Percentiles rank a stretch among this genome's conserved stretches.
phyloP scores from a whole-genome alignment of 2,797 vertebrate genomes.

The Bovichtus variegatus region DNA sequence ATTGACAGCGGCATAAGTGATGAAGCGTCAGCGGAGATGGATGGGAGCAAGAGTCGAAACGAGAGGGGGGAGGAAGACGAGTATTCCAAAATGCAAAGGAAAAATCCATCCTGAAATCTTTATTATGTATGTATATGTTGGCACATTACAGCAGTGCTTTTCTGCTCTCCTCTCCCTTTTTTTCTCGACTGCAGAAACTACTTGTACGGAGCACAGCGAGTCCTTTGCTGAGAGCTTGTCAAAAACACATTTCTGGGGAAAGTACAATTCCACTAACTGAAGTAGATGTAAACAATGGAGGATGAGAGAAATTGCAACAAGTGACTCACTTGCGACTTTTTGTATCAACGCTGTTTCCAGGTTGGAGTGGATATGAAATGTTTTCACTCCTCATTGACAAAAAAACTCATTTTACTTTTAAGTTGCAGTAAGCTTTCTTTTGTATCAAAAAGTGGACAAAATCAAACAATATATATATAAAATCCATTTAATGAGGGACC shows the following conservation, averaged over 20 bases:
- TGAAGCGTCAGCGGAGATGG: conserved; percentile 56
- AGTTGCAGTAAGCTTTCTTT: not conserved
- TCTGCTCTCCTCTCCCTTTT: conserved; percentile 8
- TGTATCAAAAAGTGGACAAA: not conserved
- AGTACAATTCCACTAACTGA: conserved; percentile 5
- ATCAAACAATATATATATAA: not conserved
- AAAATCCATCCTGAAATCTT: not conserved
- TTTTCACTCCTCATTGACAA: not conserved
- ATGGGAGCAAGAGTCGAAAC: conserved; percentile 39
- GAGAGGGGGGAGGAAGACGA: conserved; percentile 30
- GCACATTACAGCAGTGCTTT: conserved; percentile 1
- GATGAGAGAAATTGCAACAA: conserved; percentile 5
- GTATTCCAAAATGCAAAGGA: conserved; percentile 7
- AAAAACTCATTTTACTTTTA: not conserved
- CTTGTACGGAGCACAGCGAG: conserved; percentile 25
- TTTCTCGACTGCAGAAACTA: conserved; percentile 4
- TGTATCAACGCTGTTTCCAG: conserved; percentile 16
- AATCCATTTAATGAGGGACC: not conserved
- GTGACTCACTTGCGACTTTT: not conserved
- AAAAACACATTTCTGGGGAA: conserved; percentile 31
- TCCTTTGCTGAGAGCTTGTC: conserved; percentile 32
- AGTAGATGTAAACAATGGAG: conserved; percentile 1
- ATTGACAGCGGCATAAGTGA: conserved; percentile 74
- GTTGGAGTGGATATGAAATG: not conserved
- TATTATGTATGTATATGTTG: not conserved